Conservation (phyloP, 2,888 invertebrate genomes). For the Lomographa bimaculata region DNA sequence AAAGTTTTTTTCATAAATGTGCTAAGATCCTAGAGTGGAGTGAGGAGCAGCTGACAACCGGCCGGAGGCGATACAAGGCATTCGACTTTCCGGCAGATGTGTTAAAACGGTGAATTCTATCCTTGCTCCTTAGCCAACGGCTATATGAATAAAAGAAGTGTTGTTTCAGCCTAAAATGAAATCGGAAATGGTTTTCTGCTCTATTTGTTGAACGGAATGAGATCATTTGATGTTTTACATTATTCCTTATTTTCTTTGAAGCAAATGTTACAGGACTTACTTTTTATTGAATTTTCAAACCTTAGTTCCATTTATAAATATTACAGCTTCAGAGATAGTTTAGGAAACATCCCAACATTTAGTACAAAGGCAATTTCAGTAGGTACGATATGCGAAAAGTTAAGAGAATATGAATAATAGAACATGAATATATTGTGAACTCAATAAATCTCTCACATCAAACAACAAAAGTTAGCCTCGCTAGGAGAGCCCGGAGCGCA, state of each 20-base stretch:
- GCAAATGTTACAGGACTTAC: constrained; percentile 1
- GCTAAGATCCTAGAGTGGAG: constrained; percentile 56
- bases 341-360: background rate
- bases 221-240: constrained; percentile 1
- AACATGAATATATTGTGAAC: constrained; percentile 28
- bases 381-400: constrained; percentile 9
- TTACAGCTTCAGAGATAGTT: no score
- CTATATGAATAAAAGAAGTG: constrained; percentile 55
- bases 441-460: constrained; percentile 36
- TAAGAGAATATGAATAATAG: constrained; percentile 26
- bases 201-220: constrained; percentile 17
- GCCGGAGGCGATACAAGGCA: constrained; percentile 63
- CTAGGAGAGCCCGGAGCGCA: constrained; percentile 26
- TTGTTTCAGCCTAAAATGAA: constrained; percentile 36
- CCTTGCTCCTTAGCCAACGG: constrained; percentile 52
- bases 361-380: background rate
- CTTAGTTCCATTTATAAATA: no score
- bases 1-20: constrained; percentile 81
- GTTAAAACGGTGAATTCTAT: constrained; percentile 74
- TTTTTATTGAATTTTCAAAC: no score
- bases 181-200: constrained; percentile 28
- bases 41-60: constrained; percentile 74
- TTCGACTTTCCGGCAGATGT: constrained; percentile 73
- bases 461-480: constrained; percentile 34
- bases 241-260: constrained; percentile 1